Conservation (phyloP, 1,140 invertebrate genomes). For the Chlorops oryzae region DNA sequence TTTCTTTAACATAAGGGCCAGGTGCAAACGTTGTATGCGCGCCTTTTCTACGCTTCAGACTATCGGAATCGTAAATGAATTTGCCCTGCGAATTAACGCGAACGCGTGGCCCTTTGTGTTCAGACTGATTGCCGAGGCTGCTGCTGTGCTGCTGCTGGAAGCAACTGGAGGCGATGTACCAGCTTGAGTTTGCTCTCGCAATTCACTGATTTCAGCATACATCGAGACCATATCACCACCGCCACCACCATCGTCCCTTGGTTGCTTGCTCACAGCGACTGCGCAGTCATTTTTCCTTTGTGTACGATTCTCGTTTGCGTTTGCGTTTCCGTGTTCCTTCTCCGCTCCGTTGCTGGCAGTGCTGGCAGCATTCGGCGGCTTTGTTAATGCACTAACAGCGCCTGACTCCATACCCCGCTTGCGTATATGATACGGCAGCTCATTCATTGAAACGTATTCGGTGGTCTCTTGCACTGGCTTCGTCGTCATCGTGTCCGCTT, state of each 20-base stretch:
- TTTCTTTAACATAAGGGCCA: conserved; percentile 68
- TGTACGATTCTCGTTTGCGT: conserved; percentile 47
- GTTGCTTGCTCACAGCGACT: no score
- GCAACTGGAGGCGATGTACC: conserved; percentile 18
- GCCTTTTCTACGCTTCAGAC: conserved; percentile 71
- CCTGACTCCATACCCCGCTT: neutral
- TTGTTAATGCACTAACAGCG: neutral
- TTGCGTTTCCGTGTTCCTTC: conserved; percentile 46
- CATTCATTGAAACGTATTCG: conserved; percentile 75
- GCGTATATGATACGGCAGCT: conserved; percentile 61
- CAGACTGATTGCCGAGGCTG: conserved; percentile 18
- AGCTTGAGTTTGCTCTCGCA: conserved; percentile 37
- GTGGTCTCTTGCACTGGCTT: conserved; percentile 49
- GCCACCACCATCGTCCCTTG: neutral
- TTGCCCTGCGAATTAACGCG: conserved; percentile 81
- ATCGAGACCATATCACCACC: conserved; percentile 27
- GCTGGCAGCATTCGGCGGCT: neutral
- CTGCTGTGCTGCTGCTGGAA: conserved; percentile 10
- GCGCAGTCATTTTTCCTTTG: no score
- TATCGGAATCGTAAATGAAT: conserved; percentile 85
- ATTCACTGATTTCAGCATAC: conserved; percentile 44
- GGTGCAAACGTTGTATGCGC: conserved; percentile 79
- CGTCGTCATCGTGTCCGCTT: conserved; percentile 1
- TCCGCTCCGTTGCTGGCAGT: neutral
- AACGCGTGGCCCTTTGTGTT: conserved; percentile 67